Evolutionary conservation across 2,888 invertebrate species (phyloP).

Genomic region (Itoplectis maculator): DNA sequence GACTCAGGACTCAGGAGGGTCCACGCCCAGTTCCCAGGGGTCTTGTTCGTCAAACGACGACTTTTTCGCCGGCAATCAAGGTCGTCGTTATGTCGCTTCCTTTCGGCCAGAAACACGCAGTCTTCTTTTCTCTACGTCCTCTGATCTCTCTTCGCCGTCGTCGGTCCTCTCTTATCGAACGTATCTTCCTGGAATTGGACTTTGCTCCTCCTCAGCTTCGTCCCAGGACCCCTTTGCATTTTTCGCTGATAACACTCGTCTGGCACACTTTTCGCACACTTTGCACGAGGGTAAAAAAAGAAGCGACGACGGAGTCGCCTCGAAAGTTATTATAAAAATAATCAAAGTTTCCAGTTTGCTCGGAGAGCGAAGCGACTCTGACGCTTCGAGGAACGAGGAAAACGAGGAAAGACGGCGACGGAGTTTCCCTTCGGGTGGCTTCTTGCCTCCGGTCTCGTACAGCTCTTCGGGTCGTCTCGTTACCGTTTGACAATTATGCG

Average conservation of each 20-base stretch:
- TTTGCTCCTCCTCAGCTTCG: conserved; percentile 43
- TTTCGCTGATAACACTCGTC: conserved; percentile 37
- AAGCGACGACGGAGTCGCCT: too few species aligned
- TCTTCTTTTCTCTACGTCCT: conserved; percentile 1
- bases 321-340: conserved; percentile 84
- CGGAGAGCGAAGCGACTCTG: conserved; percentile 61
- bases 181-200: conserved; percentile 25
- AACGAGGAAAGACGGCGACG: conserved; percentile 53
- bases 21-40: conserved; percentile 50
- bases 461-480: conserved; percentile 77
- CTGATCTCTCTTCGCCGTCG: neutral
- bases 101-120: neutral
- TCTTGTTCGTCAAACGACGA: conserved; percentile 56
- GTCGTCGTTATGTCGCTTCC: conserved; percentile 48
- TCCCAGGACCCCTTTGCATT: conserved; percentile 33
- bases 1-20: too few species aligned
- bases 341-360: conserved; percentile 81
- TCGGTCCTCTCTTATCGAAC: conserved; percentile 11
- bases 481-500: conserved; percentile 85
- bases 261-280: conserved; percentile 63
- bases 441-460: conserved; percentile 70
- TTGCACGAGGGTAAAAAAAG: conserved; percentile 37
- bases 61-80: conserved; percentile 60
- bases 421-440: conserved; percentile 68
- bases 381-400: conserved; percentile 59